Conservation (phyloP, 2,113 vertebrate genomes). For the Colaptes auratus region DNA sequence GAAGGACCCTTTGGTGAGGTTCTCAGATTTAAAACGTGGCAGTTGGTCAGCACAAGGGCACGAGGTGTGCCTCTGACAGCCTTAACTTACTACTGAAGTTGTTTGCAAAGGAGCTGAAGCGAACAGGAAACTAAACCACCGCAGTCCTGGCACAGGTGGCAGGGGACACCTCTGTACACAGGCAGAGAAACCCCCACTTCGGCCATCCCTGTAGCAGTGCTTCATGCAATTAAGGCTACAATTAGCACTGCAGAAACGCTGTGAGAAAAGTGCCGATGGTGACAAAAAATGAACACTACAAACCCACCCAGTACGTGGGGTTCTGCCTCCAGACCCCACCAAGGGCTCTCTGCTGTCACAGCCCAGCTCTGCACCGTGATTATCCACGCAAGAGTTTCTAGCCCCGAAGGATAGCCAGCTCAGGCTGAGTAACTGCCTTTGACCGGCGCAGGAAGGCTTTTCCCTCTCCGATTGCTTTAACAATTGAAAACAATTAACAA, state of each 20-base stretch:
- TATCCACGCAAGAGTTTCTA: not conserved
- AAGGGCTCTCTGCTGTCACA: not conserved
- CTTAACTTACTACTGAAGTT: not conserved
- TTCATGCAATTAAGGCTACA: not conserved
- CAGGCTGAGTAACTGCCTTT: not conserved
- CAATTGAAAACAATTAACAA: not conserved
- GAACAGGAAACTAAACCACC: not conserved
- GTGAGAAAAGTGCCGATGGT: not conserved
- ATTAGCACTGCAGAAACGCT: not conserved
- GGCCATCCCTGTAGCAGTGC: not conserved
- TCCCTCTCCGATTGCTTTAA: not conserved
- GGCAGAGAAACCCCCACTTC: not conserved
- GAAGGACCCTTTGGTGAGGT: not conserved
- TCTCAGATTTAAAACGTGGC: not conserved
- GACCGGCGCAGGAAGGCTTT: not conserved
- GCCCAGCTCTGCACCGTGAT: not conserved
- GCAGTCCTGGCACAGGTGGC: not conserved
- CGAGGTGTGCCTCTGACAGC: not conserved
- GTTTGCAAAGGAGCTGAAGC: not conserved
- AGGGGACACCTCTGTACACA: fast-evolving
- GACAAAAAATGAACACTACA: not conserved
- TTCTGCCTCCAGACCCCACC: not conserved
- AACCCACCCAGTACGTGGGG: not conserved
- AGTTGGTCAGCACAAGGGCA: not conserved
- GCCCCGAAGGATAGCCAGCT: not conserved